Percentiles rank a stretch among this genome's conserved stretches.
Evolutionary conservation across 2,113 vertebrate species (phyloP).

Genomic region (Nibea albiflora): DNA sequence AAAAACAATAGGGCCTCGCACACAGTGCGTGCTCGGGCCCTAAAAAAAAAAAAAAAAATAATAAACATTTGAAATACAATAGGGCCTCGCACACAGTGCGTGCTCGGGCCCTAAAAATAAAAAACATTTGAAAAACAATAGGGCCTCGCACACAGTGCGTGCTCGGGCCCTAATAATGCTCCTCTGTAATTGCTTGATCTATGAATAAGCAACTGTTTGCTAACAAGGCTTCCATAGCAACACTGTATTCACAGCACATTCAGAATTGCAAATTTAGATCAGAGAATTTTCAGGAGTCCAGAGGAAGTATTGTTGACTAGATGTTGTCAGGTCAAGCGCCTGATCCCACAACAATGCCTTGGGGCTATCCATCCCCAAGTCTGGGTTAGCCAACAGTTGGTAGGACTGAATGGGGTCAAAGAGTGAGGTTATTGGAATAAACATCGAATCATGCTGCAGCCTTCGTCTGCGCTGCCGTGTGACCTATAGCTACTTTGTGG

Average conservation of each 20-base stretch:
- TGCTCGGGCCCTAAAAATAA: too few relatives aligned
- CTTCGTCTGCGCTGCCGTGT: not conserved
- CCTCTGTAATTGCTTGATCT: too few relatives aligned
- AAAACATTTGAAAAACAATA: too few relatives aligned
- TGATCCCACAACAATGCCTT: slow-evolving; percentile 41
- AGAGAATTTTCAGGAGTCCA: slow-evolving; percentile 5
- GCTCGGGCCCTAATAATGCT: too few relatives aligned
- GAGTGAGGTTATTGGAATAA: slow-evolving; percentile 37
- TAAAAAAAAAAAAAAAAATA: too few relatives aligned
- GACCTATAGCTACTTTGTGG: slow-evolving; percentile 11
- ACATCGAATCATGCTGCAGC: slow-evolving; percentile 21
- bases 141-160: too few relatives aligned
- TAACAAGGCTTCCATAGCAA: not conserved
- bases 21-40: too few relatives aligned
- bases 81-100: too few relatives aligned
- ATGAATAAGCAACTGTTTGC: too few relatives aligned
- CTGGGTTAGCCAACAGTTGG: slow-evolving; percentile 39
- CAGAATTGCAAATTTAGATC: too few relatives aligned
- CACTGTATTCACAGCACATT: not conserved
- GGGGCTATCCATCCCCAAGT: slow-evolving; percentile 39
- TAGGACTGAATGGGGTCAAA: slow-evolving; percentile 72
- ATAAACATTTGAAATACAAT: too few relatives aligned
- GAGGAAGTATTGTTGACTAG: slow-evolving; percentile 14
- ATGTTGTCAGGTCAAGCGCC: slow-evolving; percentile 36
- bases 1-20: too few relatives aligned